phyloP scores from a whole-genome alignment of 2,888 invertebrate genomes.

The Apotomis betuletana region DNA sequence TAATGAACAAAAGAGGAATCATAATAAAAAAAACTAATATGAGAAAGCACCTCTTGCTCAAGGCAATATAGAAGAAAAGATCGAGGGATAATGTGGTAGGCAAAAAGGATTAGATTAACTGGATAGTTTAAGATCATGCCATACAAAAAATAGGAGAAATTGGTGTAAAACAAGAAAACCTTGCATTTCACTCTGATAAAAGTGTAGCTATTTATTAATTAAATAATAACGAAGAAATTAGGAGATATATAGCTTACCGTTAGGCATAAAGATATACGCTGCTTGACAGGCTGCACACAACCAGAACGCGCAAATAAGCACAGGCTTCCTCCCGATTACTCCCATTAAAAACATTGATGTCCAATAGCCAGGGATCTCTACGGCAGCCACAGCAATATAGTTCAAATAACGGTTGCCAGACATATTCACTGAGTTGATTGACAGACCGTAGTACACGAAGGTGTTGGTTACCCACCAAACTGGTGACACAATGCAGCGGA shows the following conservation, averaged over 20 bases:
- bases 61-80: too few species aligned
- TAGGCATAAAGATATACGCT: conserved; percentile 80
- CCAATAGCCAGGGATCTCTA: conserved; percentile 88
- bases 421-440: conserved; percentile 86
- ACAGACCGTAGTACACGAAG: conserved; percentile 87
- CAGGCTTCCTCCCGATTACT: conserved; percentile 83
- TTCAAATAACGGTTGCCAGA: conserved; percentile 86
- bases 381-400: conserved; percentile 84
- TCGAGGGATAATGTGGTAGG: too few species aligned
- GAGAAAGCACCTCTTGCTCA: too few species aligned
- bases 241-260: conserved; percentile 59
- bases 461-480: conserved; percentile 87
- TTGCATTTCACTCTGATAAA: too few species aligned
- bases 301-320: conserved; percentile 82
- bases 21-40: too few species aligned
- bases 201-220: not conserved
- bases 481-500: conserved; percentile 62
- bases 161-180: too few species aligned
- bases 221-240: not conserved
- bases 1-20: too few species aligned
- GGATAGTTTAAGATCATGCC: too few species aligned
- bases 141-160: too few species aligned
- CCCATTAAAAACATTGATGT: conserved; percentile 83
- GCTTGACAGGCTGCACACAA: conserved; percentile 83
- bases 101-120: too few species aligned